Percentiles rank a stretch among this genome's conserved stretches.
Evolutionary conservation across 2,888 invertebrate genomes (phyloP).

Genomic region (Atrina japonica): DNA sequence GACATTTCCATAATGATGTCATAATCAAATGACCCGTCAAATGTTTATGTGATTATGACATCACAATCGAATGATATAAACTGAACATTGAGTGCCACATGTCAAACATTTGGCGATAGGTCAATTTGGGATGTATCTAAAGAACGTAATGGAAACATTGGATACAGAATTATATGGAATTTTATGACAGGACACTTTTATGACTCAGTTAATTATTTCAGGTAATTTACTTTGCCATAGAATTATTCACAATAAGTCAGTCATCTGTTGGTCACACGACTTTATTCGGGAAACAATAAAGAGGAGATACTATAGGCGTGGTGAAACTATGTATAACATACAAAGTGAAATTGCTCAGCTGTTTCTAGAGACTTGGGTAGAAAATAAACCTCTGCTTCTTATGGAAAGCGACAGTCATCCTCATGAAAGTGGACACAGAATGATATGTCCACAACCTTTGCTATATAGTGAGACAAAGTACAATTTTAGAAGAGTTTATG

Average conservation of each 20-base stretch:
- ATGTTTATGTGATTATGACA: no score
- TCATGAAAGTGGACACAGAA: constrained; percentile 52
- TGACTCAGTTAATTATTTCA: no score
- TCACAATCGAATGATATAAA: no score
- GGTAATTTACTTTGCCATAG: constrained; percentile 46
- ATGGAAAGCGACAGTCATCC: constrained; percentile 42
- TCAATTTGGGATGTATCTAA: no score
- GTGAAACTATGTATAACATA: constrained; percentile 50
- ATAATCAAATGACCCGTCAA: no score
- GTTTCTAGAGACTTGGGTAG: constrained; percentile 66
- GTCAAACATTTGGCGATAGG: no score
- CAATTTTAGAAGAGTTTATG: constrained; percentile 77
- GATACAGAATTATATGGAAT: no score
- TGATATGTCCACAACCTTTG: constrained; percentile 69
- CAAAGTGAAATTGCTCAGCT: constrained; percentile 69
- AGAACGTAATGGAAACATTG: no score
- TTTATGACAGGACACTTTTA: no score
- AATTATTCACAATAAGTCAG: constrained; percentile 53
- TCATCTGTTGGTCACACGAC: constrained; percentile 61
- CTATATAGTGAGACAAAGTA: constrained; percentile 77
- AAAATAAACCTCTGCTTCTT: constrained; percentile 57
- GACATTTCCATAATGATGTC: no score
- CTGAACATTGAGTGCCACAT: no score
- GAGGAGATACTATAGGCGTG: constrained; percentile 55
- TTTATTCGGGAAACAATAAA: constrained; percentile 48